phyloP scores from a whole-genome alignment of 2,888 invertebrate genomes.

The Diploptera punctata region DNA sequence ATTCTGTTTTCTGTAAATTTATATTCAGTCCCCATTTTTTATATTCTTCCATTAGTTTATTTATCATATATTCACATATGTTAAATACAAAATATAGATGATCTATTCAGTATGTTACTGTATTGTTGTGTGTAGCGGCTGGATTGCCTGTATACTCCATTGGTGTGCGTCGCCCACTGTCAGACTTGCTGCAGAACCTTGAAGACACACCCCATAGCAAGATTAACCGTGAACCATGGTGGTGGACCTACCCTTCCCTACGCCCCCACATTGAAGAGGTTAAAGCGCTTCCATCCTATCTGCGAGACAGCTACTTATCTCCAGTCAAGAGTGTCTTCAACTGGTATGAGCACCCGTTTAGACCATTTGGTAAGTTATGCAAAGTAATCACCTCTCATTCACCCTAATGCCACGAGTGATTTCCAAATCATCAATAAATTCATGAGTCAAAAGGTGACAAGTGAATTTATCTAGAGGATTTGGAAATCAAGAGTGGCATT shows the following conservation, averaged over 20 bases:
- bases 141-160: neutral
- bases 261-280: constrained; percentile 70
- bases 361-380: constrained; percentile 81
- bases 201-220: constrained; percentile 78
- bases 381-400: neutral
- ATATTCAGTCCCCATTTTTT: no score
- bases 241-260: constrained; percentile 83
- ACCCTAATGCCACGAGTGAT: no score
- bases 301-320: constrained; percentile 87
- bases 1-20: no score
- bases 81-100: no score
- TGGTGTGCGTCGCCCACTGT: constrained; percentile 51
- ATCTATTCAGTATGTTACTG: no score
- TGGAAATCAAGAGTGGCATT: no score
- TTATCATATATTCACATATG: no score
- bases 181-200: constrained; percentile 80
- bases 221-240: constrained; percentile 88
- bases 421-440: neutral
- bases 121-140: neutral
- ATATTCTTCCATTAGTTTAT: no score
- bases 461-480: no score
- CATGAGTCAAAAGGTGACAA: neutral
- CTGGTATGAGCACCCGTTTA: constrained; percentile 89
- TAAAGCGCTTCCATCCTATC: constrained; percentile 60
- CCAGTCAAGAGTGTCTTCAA: constrained; percentile 89